Evolutionary conservation across 2,797 vertebrate species (phyloP).

Genomic region (Xiphorhynchus erythropygius): DNA sequence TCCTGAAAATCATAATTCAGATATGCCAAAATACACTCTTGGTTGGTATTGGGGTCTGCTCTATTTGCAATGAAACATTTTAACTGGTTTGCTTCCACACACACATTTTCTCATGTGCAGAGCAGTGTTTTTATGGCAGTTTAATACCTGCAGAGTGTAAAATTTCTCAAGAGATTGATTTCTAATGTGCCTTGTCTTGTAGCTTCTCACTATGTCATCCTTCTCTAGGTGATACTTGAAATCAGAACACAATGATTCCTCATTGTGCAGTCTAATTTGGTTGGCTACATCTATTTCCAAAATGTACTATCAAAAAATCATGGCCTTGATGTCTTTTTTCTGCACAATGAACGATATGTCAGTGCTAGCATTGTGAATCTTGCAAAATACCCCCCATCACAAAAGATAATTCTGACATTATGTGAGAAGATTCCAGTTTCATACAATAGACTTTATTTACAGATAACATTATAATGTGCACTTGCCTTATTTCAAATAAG

Average conservation of each 20-base stretch:
- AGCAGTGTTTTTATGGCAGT: neutral
- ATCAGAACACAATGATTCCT: neutral
- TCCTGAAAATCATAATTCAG: neutral
- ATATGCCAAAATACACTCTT: neutral
- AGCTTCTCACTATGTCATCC: neutral
- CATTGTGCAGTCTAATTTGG: neutral
- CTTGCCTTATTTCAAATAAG: neutral
- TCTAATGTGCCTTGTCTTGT: slow-evolving; percentile 13
- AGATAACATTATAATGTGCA: neutral
- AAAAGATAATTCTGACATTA: neutral
- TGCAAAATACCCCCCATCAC: neutral
- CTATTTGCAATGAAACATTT: neutral
- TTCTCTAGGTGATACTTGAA: slow-evolving; percentile 1
- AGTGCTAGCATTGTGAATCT: neutral
- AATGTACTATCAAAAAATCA: neutral
- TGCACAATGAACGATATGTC: neutral
- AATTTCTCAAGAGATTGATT: slow-evolving; percentile 23
- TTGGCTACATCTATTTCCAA: neutral
- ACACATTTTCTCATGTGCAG: neutral
- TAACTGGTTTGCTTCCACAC: neutral
- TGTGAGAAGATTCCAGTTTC: neutral
- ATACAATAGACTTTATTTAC: neutral
- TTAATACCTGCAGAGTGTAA: neutral
- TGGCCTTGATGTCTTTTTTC: neutral
- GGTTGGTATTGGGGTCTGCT: neutral